These are phyloP conservation scores for Spongia lamella DNA, from an alignment of 37 sponge, comb jelly and placozoan genomes.

Conservation along the genomic window DNA sequence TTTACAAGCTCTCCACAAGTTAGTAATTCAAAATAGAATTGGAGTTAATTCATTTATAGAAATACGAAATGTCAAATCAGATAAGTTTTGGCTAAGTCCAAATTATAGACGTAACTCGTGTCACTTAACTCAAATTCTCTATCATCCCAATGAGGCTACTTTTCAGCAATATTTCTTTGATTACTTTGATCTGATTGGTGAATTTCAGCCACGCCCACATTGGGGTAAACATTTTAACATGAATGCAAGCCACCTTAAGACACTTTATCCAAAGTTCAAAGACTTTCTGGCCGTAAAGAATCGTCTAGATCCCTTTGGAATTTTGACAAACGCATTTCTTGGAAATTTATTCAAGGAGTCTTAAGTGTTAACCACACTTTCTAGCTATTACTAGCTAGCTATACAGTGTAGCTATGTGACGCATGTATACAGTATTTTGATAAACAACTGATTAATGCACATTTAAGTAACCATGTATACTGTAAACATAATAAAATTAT, in stretches of 20 bases:
- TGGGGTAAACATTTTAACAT: constrained; percentile 63
- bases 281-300: constrained; percentile 43
- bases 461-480: too few species aligned
- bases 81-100: constrained; percentile 72
- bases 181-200: not conserved
- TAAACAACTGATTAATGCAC: too few species aligned
- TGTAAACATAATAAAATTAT: too few species aligned
- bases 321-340: constrained; percentile 45
- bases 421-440: too few species aligned
- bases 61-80: constrained; percentile 62
- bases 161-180: constrained; percentile 20
- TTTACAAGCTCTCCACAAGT: constrained; percentile 11
- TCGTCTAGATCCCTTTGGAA: constrained; percentile 48
- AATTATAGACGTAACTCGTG: constrained; percentile 70
- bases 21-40: constrained; percentile 13
- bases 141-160: constrained; percentile 13
- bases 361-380: too few species aligned
- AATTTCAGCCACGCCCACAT: constrained; percentile 39
- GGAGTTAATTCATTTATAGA: constrained; percentile 58
- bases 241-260: constrained; percentile 5
- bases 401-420: too few species aligned
- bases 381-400: too few species aligned
- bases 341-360: too few species aligned
- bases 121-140: constrained; percentile 50
- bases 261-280: constrained; percentile 38